Evolutionary conservation across 2,113 vertebrate genomes (phyloP).

Genomic region (Actenoides hombroni): DNA sequence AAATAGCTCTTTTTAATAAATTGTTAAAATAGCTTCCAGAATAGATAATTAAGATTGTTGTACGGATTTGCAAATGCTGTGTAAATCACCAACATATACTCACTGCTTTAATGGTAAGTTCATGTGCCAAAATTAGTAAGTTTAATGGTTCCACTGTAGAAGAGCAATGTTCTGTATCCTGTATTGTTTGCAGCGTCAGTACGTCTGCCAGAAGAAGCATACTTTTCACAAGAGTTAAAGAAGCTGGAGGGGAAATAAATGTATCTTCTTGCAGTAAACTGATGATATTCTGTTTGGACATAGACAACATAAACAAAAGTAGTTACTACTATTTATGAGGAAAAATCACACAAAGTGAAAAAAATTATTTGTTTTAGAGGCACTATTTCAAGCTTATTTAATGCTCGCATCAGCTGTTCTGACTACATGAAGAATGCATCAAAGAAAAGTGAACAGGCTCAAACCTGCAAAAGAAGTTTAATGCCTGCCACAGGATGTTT

Average conservation of each 20-base stretch:
- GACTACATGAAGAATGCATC: not conserved
- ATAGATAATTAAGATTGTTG: not conserved
- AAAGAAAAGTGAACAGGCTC: not conserved
- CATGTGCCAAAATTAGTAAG: slow-evolving; percentile 67
- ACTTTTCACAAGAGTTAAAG: slow-evolving; percentile 72
- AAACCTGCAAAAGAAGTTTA: slow-evolving; percentile 80
- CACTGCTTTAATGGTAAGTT: slow-evolving; percentile 74
- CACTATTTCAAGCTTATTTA: slow-evolving; percentile 48
- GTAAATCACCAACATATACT: not conserved
- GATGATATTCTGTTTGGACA: slow-evolving; percentile 73
- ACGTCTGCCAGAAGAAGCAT: slow-evolving; percentile 76
- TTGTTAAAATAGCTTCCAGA: not conserved
- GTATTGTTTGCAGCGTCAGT: slow-evolving; percentile 35
- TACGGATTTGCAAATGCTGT: not conserved
- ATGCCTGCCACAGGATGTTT: slow-evolving; percentile 74
- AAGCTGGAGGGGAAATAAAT: slow-evolving; percentile 72
- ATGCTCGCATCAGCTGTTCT: not conserved
- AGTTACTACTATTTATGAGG: slow-evolving; percentile 24
- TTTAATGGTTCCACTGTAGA: slow-evolving; percentile 51
- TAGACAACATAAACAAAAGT: slow-evolving; percentile 4
- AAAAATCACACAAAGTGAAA: not conserved
- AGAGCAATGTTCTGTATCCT: slow-evolving; percentile 40
- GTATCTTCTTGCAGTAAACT: slow-evolving; percentile 67
- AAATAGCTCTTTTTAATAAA: not conserved
- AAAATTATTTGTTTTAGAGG: not conserved